Percentiles rank a stretch among this genome's conserved stretches.
phyloP scores from a whole-genome alignment of 2,797 vertebrate genomes.

The Brotula barbata region DNA sequence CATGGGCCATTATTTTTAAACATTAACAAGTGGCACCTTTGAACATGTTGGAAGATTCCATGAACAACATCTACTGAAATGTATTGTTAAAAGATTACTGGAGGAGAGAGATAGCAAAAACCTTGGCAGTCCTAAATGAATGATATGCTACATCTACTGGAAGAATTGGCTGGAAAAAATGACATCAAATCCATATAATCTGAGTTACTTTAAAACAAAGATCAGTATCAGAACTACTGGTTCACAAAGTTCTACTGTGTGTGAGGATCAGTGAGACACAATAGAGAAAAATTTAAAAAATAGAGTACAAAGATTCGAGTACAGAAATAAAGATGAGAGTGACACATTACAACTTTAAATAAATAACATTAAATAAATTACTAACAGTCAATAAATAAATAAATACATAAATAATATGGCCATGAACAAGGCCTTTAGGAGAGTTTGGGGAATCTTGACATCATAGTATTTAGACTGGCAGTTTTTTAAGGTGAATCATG shows the following conservation, averaged over 20 bases:
- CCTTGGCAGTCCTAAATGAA: constrained; percentile 40
- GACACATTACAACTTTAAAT: constrained; percentile 77
- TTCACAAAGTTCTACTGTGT: constrained; percentile 72
- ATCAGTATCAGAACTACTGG: constrained; percentile 52
- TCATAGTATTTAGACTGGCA: constrained; percentile 48
- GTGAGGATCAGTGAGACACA: constrained; percentile 57
- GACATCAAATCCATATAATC: constrained; percentile 47
- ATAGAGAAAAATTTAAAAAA: constrained; percentile 37
- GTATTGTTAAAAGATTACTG: constrained; percentile 48
- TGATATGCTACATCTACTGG: constrained; percentile 79
- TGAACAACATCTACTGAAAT: constrained; percentile 33
- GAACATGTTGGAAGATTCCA: constrained; percentile 31
- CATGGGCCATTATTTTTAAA: constrained; percentile 34
- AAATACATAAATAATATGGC: constrained; percentile 85
- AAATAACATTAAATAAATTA: constrained; percentile 87
- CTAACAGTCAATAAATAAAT: constrained; percentile 84
- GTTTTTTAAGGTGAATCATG: constrained; percentile 51
- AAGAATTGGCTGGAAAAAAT: constrained; percentile 55
- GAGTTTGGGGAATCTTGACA: constrained; percentile 41
- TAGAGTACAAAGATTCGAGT: constrained; percentile 54
- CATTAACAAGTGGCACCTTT: constrained; percentile 40
- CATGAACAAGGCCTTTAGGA: constrained; percentile 62
- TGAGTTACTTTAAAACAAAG: constrained; percentile 56
- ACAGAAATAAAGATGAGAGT: constrained; percentile 65
- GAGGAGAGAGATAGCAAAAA: constrained; percentile 36